Evolutionary conservation across 2,888 invertebrate genomes (phyloP), one percentile per base, ranked within the genome.

Genomic region (Lysandra coridon): DNA sequence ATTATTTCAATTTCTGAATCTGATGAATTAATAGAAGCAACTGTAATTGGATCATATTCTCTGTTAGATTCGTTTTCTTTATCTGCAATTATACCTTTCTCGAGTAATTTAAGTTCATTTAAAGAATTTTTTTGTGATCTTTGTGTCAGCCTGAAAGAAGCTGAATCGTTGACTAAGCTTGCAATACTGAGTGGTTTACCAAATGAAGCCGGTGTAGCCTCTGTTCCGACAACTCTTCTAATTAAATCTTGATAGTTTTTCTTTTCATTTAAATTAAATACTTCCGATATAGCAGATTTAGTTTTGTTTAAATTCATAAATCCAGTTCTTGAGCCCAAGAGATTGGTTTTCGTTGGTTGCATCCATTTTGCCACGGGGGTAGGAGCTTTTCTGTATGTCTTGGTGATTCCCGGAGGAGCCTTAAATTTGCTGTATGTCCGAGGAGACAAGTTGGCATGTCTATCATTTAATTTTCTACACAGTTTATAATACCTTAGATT

Each of bases 211-310:
- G 90, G 87, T 83, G 88, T 91, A 53, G 17, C 76, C 81, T 88
- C 86, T 7, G 88, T 88, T 2, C 82, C 85, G 0, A 90, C 86
- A 5, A 93, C 91, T 83, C 89, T 89, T 78, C 90, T 91, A 62
- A 96, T 92, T 73, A 96, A 85, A 85, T 95, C 95, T 83, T 93
- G 93, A 83, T 96, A 96, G 84, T 92, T 92, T 84, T 88, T 91
- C 84, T 95, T 96, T 82, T 96, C 95, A 83, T 95, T 95, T 84
- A 96, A 88, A 86, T 95, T 92, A 82, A 95, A 95, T 79, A 95
- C 92, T 86, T 95, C 94, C 57, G 94, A 90, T 64, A 95, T 85
- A 78, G 92, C 91, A 14, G 91, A 87, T 81, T 89, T 88, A 57
- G 86, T 84, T 79, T 89, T 92, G 83, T 92, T 94, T 1, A 87